Evolutionary conservation across 2,113 vertebrate genomes (phyloP).

Genomic region (Micronisus gabar): DNA sequence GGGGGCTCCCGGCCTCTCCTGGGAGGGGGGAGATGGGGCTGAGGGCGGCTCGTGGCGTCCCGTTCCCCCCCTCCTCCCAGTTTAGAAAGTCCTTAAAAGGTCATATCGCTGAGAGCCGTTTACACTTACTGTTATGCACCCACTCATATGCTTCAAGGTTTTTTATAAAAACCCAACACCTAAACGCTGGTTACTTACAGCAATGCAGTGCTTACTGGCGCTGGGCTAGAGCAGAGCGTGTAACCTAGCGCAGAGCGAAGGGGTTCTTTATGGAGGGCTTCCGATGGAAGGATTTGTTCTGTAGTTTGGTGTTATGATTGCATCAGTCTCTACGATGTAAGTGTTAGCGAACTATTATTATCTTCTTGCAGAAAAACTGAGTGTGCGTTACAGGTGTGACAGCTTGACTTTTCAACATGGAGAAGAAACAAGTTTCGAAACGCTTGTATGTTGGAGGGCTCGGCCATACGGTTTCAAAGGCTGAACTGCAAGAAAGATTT

Average conservation of each 20-base stretch:
- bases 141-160: rapidly evolving
- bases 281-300: rapidly evolving
- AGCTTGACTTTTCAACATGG: constrained; percentile 16
- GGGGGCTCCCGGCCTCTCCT: background rate
- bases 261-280: background rate
- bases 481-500: constrained; percentile 89
- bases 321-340: rapidly evolving
- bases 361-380: background rate
- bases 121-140: rapidly evolving
- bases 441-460: constrained; percentile 91
- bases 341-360: rapidly evolving
- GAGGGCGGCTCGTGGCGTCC: too few species aligned
- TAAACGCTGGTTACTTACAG: rapidly evolving
- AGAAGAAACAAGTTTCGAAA: constrained; percentile 50
- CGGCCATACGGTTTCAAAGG: constrained; percentile 77
- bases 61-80: background rate
- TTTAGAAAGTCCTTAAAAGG: background rate
- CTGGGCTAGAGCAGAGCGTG: background rate
- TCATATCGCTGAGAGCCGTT: rapidly evolving
- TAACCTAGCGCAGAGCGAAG: rapidly evolving
- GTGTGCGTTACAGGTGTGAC: rapidly evolving
- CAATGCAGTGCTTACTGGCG: rapidly evolving
- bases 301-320: rapidly evolving
- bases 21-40: too few species aligned
- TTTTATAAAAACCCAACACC: rapidly evolving